Evolutionary conservation across 2,797 vertebrate genomes (phyloP).

Genomic region (Delichon dasypus): DNA sequence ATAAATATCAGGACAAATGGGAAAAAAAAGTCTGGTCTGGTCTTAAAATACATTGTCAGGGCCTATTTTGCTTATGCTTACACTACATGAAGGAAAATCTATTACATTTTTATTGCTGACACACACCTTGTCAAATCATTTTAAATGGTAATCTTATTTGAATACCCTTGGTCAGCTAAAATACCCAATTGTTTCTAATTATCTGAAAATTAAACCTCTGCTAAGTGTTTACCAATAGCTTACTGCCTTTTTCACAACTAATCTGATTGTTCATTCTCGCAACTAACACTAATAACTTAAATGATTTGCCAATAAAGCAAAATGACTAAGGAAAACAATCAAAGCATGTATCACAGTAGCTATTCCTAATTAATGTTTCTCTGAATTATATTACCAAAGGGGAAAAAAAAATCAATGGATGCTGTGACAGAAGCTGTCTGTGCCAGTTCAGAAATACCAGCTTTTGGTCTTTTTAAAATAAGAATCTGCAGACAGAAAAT

Average conservation of each 20-base stretch:
- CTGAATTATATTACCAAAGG: slow-evolving; percentile 19
- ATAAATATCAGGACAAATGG: not conserved
- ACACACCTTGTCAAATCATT: slow-evolving; percentile 41
- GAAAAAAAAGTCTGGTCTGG: not conserved
- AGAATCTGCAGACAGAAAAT: not conserved
- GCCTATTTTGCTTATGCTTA: not conserved
- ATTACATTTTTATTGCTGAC: not conserved
- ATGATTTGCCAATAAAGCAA: slow-evolving; percentile 50
- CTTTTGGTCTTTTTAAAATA: not conserved
- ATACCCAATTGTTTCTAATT: slow-evolving; percentile 57
- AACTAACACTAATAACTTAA: slow-evolving; percentile 52
- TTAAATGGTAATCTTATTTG: slow-evolving; percentile 38
- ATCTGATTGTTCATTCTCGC: slow-evolving; percentile 32
- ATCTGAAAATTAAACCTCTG: slow-evolving; percentile 49
- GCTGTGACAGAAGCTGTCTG: not conserved
- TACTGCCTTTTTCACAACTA: slow-evolving; percentile 47
- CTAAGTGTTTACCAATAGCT: slow-evolving; percentile 56
- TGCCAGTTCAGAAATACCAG: not conserved
- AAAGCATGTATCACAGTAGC: slow-evolving; percentile 27
- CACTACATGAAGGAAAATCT: not conserved
- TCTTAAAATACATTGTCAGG: not conserved
- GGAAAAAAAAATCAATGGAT: slow-evolving; percentile 6
- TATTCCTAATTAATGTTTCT: slow-evolving; percentile 43
- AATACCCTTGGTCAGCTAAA: slow-evolving; percentile 43
- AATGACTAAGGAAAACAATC: slow-evolving; percentile 18